Base-by-base conservation (phyloP, 2,888 invertebrate genomes). In the Latrodectus hesperus region DNA sequence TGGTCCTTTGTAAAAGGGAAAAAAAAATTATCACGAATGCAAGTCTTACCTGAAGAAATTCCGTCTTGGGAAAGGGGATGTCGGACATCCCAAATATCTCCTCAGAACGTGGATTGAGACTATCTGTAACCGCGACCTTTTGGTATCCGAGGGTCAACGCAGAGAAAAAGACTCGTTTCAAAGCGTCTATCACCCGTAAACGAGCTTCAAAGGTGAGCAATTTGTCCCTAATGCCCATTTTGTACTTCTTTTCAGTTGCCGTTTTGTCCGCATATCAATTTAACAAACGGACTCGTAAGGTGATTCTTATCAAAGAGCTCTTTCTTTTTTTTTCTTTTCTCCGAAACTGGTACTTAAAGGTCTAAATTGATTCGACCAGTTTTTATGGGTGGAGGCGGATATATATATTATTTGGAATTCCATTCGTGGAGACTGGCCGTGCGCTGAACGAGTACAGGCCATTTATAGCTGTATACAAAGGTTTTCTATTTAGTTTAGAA, bases 201-300 rank as follows among this genome's bases (percentile, higher is more conserved):
- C 60, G 60, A 60, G 60, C 12, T 60, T 60, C 60, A 60, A n/a
- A 60, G 60, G 60, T n/a, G 60, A 60, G 60, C n/a, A 60, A 60
- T 60, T 60, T 60, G 60, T 60, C n/a, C 60, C n/a, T 60, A 60
- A 60, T 60, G 60, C 60, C n/a, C n/a, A 60, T 60, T 60, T 60
- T 60, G 60, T 60, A 60, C n/a, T 16, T 12, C 60, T 71, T 49
- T 72, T 51, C n/a, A 49, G 64, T 10, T 68, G 68, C 12, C 80
- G 67, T 53, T 81, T 74, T 81, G 81, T 74, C 71, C 67, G 12
- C 55, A 52, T 74, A 81, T 81, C 73, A 52, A 81, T 81, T 81
- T 74, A 65, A 60, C 60, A 60, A 60, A 60, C 60, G 38, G 38
- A 38, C 38, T 38, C 38, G 38, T 38, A 38, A 38, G 38, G 38